Evolutionary conservation across 2,888 invertebrate genomes (phyloP).

Genomic region (Prosopocoilus inquinatus): DNA sequence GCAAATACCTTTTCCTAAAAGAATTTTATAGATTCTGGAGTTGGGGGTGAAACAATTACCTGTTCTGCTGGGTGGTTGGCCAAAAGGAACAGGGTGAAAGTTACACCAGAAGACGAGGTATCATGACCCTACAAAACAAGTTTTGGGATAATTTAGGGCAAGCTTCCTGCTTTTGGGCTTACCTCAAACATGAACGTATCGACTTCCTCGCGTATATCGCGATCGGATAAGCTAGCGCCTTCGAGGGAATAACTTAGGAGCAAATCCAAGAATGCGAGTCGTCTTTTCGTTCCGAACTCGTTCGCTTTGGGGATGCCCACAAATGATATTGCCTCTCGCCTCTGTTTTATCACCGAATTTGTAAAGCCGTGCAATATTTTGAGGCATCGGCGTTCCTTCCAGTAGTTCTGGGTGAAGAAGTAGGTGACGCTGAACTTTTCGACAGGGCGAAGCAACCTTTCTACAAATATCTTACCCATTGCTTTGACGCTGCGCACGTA

Average conservation of each 20-base stretch:
- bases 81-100: constrained; percentile 50
- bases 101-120: constrained; percentile 51
- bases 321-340: constrained; percentile 39
- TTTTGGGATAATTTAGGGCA: not conserved
- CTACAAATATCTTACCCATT: constrained; percentile 34
- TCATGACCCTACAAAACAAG: constrained; percentile 51
- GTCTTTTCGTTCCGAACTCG: constrained; percentile 58
- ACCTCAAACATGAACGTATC: constrained; percentile 75
- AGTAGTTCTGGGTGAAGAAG: constrained; percentile 58
- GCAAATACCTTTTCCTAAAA: constrained; percentile 38
- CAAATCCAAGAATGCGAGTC: constrained; percentile 67
- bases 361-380: constrained; percentile 55
- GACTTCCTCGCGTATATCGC: constrained; percentile 66
- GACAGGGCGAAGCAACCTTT: constrained; percentile 46
- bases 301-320: constrained; percentile 47
- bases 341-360: constrained; percentile 55
- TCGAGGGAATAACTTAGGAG: constrained; percentile 57
- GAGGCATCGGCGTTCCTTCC: constrained; percentile 53
- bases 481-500: constrained; percentile 71
- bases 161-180: constrained; percentile 25
- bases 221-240: constrained; percentile 58
- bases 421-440: constrained; percentile 53
- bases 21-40: not conserved
- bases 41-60: constrained; percentile 22
- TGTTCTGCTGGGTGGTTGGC: constrained; percentile 51